phyloP scores from a whole-genome alignment of 2,888 invertebrate species.

The Anoplius nigerrimus region DNA sequence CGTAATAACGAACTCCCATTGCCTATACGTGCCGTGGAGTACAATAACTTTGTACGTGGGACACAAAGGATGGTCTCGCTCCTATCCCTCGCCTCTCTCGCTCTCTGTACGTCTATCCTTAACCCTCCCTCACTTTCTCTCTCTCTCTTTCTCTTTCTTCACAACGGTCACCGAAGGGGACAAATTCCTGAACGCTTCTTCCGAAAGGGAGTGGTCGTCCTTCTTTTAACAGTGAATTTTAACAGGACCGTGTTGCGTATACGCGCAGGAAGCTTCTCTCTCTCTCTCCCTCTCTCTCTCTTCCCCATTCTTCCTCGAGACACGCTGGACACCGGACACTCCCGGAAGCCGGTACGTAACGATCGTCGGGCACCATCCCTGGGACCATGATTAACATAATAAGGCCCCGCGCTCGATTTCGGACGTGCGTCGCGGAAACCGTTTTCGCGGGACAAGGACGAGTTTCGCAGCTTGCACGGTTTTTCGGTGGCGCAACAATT shows the following conservation, averaged over 20 bases:
- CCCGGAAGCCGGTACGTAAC: conserved; percentile 1
- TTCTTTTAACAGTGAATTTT: conserved; percentile 2
- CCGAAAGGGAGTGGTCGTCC: conserved; percentile 18
- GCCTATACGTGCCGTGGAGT: conserved; percentile 54
- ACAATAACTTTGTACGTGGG: conserved; percentile 50
- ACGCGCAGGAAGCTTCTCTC: not conserved
- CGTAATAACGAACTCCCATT: conserved; percentile 64
- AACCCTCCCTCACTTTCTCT: not conserved
- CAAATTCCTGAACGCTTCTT: conserved; percentile 37
- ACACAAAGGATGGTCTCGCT: conserved; percentile 32
- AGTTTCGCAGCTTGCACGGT: too few species aligned
- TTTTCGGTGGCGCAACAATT: too few species aligned
- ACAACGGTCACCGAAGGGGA: conserved; percentile 23
- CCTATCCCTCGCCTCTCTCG: not conserved
- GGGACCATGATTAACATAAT: too few species aligned
- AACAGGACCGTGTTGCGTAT: not conserved
- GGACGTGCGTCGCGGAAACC: too few species aligned
- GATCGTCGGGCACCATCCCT: too few species aligned
- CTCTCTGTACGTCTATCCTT: not conserved
- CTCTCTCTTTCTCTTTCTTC: conserved; percentile 18
- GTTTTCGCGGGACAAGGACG: too few species aligned
- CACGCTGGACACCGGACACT: not conserved
- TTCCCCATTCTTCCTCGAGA: too few species aligned
- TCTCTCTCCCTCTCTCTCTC: too few species aligned
- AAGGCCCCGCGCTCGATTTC: too few species aligned